A percentile compares a stretch with the other conserved stretches of the same genome.
Conservation (phyloP, 2,113 vertebrate species). For the Mohoua ochrocephala region DNA sequence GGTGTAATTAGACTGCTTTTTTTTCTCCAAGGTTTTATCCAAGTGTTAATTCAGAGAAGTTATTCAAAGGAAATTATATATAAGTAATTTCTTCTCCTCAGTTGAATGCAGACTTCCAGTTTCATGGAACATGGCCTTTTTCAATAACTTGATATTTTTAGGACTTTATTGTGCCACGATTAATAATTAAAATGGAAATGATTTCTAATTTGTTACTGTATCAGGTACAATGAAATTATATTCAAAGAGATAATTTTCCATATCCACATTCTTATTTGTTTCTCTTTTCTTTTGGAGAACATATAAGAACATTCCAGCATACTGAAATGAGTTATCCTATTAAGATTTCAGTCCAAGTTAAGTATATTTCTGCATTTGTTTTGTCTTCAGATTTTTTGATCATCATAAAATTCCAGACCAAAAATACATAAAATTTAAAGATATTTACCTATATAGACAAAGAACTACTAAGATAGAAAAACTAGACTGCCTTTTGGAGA, state of each 20-base stretch:
- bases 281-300: background rate
- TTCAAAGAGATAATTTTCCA: background rate
- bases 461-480: background rate
- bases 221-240: background rate
- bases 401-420: background rate
- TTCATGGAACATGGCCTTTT: background rate
- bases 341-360: background rate
- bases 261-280: background rate
- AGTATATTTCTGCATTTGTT: background rate
- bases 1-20: background rate
- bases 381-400: background rate
- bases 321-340: background rate
- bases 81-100: background rate
- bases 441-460: background rate
- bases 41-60: background rate
- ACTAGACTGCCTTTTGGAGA: background rate
- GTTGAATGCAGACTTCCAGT: background rate
- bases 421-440: background rate
- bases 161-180: background rate
- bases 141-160: background rate
- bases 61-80: background rate
- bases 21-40: background rate
- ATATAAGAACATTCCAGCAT: rapidly evolving
- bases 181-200: background rate
- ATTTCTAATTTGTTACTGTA: background rate